Percentiles rank a stretch among this genome's conserved stretches.
Evolutionary conservation across 2,113 vertebrate genomes (phyloP).

Genomic region (Bubalus kerabau): DNA sequence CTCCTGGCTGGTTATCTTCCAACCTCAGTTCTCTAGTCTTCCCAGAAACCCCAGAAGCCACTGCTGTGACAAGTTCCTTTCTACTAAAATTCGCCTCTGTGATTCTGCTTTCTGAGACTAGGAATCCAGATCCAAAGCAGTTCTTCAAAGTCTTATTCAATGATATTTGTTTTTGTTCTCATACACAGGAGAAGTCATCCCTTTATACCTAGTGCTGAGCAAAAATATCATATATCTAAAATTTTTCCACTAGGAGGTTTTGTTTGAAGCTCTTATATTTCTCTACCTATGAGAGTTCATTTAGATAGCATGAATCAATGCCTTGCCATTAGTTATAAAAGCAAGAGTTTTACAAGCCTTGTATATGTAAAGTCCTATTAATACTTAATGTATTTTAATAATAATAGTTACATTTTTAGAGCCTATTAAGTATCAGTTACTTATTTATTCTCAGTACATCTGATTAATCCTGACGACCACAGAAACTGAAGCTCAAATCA

Average conservation of each 20-base stretch:
- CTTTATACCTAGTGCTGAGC: not conserved
- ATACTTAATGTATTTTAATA: not conserved
- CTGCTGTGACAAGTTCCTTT: not conserved
- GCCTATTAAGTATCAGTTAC: not conserved
- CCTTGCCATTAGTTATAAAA: conserved; percentile 4
- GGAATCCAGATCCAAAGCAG: not conserved
- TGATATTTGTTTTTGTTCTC: not conserved
- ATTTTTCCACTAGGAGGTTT: not conserved
- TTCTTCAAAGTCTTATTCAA: conserved; percentile 21
- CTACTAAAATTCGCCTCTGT: conserved; percentile 26
- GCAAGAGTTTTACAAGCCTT: conserved; percentile 2
- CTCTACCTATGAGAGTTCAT: not conserved
- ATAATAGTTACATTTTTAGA: not conserved
- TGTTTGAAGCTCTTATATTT: not conserved
- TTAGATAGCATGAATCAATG: not conserved
- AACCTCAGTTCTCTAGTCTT: not conserved
- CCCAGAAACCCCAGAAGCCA: not conserved
- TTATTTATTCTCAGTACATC: not conserved
- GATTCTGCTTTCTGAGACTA: conserved; percentile 36
- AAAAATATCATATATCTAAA: conserved; percentile 22
- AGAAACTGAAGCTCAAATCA: not conserved
- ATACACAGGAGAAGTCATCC: not conserved
- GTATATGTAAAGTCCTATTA: not conserved
- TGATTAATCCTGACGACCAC: conserved; percentile 8
- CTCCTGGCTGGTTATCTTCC: not conserved